Base-by-base conservation (phyloP, 2,888 invertebrate genomes). In the Nomada goodeniana region DNA sequence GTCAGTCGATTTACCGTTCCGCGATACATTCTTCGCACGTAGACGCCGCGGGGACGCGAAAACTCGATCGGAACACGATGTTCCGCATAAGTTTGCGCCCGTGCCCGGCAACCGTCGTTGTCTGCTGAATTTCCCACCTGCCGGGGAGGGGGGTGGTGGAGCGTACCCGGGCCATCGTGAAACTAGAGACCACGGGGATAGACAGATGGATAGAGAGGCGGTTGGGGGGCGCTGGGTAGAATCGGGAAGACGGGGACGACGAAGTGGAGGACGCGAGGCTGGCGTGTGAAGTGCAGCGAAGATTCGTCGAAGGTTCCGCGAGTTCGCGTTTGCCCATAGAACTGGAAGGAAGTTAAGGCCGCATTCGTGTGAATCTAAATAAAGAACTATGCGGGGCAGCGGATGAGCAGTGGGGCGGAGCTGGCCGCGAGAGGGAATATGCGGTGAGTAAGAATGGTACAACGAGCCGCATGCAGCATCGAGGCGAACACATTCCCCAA, bases 361-460 rank as follows among this genome's bases (percentile, higher is more conserved):
- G 74, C 84, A 76, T 85, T 89, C 82, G 85, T 80, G 87, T 85
- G 84, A 89, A 86, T 88, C 90, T 91, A 91, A 91, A 91, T 91
- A 91, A 90, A 90, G 88, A 89, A 88, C 89, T 84, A 85, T 85
- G 83, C 80, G 65, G 63, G 85, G 80, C 82, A 82, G 82, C 65
- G 86, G 75, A 76, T 84, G 84, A 86, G 57, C 55, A 55, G 78
- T 67, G 78, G 75, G 81, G 78, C 76, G 80, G 80, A 72, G 79
- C 68, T 82, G 71, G 72, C 74, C 77, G 76, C 79, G 74, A 76
- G 80, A 71, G 84, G 84, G 78, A 71, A 86, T 83, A 87, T 86
- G 89, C 52, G 80, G 80, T 82, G 90, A 89, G 83, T 78, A 85
- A 85, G 87, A 83, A 90, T 87, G 88, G 88, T 89, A 89, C 86